A percentile compares a stretch with the other conserved stretches of the same genome.
These are phyloP conservation scores for Lamprotornis superbus DNA, from an alignment of 2,113 vertebrate genomes.

Conservation along the genomic window DNA sequence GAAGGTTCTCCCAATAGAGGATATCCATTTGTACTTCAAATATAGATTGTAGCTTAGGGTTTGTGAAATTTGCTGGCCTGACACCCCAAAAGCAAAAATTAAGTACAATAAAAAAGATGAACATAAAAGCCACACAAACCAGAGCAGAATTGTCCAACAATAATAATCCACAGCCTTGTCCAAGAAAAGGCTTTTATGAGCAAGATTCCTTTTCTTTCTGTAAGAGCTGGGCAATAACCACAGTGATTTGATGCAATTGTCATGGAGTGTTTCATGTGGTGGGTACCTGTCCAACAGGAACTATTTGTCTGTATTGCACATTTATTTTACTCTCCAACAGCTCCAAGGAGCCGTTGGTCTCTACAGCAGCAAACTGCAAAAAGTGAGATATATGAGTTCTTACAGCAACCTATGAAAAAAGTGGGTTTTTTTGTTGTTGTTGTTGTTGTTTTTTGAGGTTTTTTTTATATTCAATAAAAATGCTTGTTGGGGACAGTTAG, in stretches of 20 bases:
- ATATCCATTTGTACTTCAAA: background rate
- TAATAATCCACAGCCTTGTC: background rate
- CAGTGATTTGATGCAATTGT: background rate
- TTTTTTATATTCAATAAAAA: background rate
- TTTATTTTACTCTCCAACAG: background rate
- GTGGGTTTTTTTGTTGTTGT: too few species aligned
- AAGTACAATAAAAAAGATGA: background rate
- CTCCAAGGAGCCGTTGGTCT: background rate
- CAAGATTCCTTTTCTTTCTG: background rate
- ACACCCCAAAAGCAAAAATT: background rate
- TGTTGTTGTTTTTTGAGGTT: too few species aligned
- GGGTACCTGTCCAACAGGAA: background rate
- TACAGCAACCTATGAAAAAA: background rate
- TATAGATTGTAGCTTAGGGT: fast-evolving
- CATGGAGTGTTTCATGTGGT: background rate
- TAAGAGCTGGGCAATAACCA: background rate
- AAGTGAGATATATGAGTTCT: background rate
- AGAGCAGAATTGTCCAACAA: background rate
- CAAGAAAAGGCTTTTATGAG: background rate
- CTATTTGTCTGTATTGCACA: background rate
- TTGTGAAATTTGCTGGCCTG: background rate
- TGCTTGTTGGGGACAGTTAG: background rate
- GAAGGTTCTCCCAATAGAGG: background rate
- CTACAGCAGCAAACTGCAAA: background rate
- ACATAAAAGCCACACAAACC: background rate